A percentile compares a stretch with the other conserved stretches of the same genome.
Conservation (phyloP, 2,797 vertebrate species). For the Ficedula albicollis region DNA sequence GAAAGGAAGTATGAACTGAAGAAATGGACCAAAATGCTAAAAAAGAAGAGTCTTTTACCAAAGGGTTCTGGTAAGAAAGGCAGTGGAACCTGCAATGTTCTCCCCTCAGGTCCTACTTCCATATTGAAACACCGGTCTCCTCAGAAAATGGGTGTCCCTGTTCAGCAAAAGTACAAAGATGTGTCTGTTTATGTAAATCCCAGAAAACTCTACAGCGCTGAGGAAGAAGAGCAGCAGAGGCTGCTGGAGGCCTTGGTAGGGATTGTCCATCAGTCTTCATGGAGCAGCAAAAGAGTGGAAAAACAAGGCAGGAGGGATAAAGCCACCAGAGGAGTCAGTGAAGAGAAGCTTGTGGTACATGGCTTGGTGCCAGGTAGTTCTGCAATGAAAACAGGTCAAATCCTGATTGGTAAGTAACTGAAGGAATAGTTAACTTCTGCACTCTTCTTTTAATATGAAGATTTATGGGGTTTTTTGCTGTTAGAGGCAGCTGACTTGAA, state of each 20-base stretch:
- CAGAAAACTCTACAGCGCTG: conserved; percentile 74
- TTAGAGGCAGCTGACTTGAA: neutral
- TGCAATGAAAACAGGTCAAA: conserved; percentile 87
- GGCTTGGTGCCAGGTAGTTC: conserved; percentile 88
- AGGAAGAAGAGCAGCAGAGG: conserved; percentile 64
- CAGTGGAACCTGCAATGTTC: conserved; percentile 38
- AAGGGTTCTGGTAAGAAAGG: conserved; percentile 73
- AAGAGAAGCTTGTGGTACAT: conserved; percentile 86
- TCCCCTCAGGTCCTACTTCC: conserved; percentile 79
- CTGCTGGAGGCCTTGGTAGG: conserved; percentile 90
- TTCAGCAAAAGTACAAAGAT: conserved; percentile 86
- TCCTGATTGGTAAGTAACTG: conserved; percentile 87
- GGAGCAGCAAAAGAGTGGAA: conserved; percentile 72
- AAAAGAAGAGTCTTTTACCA: conserved; percentile 80
- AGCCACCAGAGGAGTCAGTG: conserved; percentile 8
- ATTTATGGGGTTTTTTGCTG: neutral
- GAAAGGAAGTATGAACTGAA: conserved; percentile 82
- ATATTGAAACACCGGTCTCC: conserved; percentile 87
- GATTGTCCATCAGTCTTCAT: conserved; percentile 84
- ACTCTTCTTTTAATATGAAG: neutral
- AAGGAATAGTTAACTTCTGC: neutral
- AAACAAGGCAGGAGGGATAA: conserved; percentile 65
- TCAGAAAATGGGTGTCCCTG: conserved; percentile 74
- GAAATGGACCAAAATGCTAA: conserved; percentile 85
- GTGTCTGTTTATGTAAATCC: conserved; percentile 91